Evolutionary conservation across 2,113 vertebrate genomes (phyloP).

Genomic region (Ctenomys sociabilis): DNA sequence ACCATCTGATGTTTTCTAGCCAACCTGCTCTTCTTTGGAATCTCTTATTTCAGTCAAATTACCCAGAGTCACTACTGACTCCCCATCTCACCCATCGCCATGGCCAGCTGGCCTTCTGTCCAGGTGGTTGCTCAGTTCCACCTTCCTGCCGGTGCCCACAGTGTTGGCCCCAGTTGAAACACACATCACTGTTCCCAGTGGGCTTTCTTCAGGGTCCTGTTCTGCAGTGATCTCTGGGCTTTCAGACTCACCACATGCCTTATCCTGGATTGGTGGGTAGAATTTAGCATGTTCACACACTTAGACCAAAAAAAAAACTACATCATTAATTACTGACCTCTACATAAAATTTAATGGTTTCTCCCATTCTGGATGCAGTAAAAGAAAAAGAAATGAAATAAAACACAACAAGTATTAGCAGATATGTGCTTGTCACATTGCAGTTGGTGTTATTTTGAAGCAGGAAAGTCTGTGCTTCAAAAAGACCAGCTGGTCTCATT

Average conservation of each 20-base stretch:
- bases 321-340: background rate
- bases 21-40: background rate
- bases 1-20: background rate
- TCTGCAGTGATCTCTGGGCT: background rate
- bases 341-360: background rate
- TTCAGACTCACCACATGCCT: background rate
- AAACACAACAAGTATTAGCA: background rate
- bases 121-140: background rate
- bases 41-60: background rate
- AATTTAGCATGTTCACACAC: background rate
- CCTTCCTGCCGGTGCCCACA: background rate
- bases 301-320: background rate
- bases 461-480: background rate
- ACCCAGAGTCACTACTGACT: background rate
- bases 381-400: background rate
- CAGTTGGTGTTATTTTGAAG: background rate
- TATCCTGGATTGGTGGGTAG: background rate
- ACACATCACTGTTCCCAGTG: background rate
- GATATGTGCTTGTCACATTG: background rate
- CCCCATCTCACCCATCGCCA: background rate
- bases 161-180: background rate
- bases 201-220: background rate
- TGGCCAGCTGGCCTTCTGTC: background rate
- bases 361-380: background rate
- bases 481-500: background rate